These are phyloP conservation scores for Saccostrea echinata DNA, from an alignment of 1,140 invertebrate species.

Conservation along the genomic window DNA sequence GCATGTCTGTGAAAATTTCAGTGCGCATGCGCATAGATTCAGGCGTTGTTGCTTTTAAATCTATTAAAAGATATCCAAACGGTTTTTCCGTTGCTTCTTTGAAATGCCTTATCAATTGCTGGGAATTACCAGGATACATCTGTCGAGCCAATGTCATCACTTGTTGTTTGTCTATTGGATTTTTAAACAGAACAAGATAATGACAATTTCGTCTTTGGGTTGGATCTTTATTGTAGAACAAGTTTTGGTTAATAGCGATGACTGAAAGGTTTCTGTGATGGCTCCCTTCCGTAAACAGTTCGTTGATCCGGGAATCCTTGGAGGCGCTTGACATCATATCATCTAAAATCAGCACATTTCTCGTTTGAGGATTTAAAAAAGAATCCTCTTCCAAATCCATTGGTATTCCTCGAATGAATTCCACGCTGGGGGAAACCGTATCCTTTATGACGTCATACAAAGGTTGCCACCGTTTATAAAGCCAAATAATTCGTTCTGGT, in stretches of 20 bases:
- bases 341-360: conserved; percentile 27
- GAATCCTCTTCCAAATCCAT: conserved; percentile 43
- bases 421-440: not conserved
- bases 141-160: conserved; percentile 46
- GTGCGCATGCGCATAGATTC: not conserved
- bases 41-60: not conserved
- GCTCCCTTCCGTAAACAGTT: too few species aligned
- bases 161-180: conserved; percentile 47
- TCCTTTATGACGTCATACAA: conserved; percentile 41
- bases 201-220: conserved; percentile 54
- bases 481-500: conserved; percentile 39
- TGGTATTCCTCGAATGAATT: conserved; percentile 48
- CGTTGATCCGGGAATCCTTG: too few species aligned
- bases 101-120: conserved; percentile 9
- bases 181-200: conserved; percentile 56
- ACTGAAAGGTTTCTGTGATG: too few species aligned
- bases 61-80: not conserved
- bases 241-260: too few species aligned
- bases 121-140: conserved; percentile 35
- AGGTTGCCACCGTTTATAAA: conserved; percentile 52
- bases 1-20: not conserved
- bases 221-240: conserved; percentile 11
- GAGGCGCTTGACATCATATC: too few species aligned
- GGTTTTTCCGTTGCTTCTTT: conserved; percentile 31
- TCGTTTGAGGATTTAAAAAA: conserved; percentile 3